Evolutionary conservation across 2,113 vertebrate genomes (phyloP).

Genomic region (Dryoscopus gambensis): DNA sequence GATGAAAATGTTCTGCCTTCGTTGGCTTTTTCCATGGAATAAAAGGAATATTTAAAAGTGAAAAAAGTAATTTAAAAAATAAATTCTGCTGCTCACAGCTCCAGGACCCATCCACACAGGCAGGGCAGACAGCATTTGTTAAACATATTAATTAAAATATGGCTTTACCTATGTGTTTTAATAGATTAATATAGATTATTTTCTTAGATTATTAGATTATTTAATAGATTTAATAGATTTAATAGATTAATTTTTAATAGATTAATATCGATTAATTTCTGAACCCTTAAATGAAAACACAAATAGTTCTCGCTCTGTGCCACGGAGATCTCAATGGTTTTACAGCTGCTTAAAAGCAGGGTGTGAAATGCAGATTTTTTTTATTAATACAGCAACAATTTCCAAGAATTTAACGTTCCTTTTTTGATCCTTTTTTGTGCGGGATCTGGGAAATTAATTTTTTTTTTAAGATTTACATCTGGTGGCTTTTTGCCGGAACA

Average conservation of each 20-base stretch:
- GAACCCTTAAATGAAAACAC: neutral
- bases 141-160: neutral
- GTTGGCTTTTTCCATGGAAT: neutral
- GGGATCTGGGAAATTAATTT: neutral
- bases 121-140: neutral
- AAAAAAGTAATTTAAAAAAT: neutral
- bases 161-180: neutral
- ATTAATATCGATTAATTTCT: neutral
- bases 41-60: neutral
- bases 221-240: too few relatives aligned
- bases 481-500: neutral
- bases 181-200: neutral
- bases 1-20: neutral
- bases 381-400: neutral
- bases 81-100: neutral
- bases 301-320: neutral
- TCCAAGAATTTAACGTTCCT: neutral
- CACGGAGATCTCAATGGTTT: rapidly evolving
- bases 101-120: neutral
- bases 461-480: neutral
- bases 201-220: neutral
- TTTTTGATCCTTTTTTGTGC: neutral
- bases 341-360: neutral
- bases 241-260: neutral
- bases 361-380: neutral